Evolutionary conservation across 2,888 invertebrate genomes (phyloP).

Genomic region (Octodonta nipae): DNA sequence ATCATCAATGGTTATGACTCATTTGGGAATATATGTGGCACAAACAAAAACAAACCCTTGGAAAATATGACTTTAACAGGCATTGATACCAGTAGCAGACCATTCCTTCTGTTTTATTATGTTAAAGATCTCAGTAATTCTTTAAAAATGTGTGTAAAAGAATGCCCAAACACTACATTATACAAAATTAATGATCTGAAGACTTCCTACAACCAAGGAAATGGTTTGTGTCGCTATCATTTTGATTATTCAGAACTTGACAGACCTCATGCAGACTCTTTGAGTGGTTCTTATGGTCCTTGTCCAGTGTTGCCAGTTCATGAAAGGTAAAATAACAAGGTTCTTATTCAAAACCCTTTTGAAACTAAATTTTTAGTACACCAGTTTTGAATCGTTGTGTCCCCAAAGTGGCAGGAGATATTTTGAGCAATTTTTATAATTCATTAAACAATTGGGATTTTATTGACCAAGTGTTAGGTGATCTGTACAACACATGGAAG

Average conservation of each 20-base stretch:
- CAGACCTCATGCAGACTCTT: slow-evolving; percentile 20
- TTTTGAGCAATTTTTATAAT: slow-evolving; percentile 61
- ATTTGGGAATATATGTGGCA: slow-evolving; percentile 89
- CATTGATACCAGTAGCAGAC: slow-evolving; percentile 62
- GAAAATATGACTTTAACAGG: slow-evolving; percentile 65
- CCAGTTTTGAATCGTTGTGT: slow-evolving; percentile 80
- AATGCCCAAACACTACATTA: slow-evolving; percentile 64
- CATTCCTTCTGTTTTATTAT: slow-evolving; percentile 73
- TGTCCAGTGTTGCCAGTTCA: slow-evolving; percentile 70
- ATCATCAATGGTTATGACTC: slow-evolving; percentile 86
- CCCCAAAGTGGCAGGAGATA: slow-evolving; percentile 52
- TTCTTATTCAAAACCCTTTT: neutral
- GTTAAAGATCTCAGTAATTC: slow-evolving; percentile 60
- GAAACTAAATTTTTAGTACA: slow-evolving; percentile 36
- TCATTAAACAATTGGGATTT: slow-evolving; percentile 79
- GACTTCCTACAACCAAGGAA: slow-evolving; percentile 60
- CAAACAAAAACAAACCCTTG: slow-evolving; percentile 60
- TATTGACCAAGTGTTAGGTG: slow-evolving; percentile 75
- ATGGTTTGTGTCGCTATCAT: slow-evolving; percentile 65
- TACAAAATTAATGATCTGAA: slow-evolving; percentile 52
- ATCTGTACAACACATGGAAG: slow-evolving; percentile 78
- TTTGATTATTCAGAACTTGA: slow-evolving; percentile 43
- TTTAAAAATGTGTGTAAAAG: slow-evolving; percentile 76
- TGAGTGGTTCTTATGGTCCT: slow-evolving; percentile 48
- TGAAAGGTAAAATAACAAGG: slow-evolving; percentile 41